These are phyloP conservation scores for Acrobasis consociella DNA, from an alignment of 2,888 invertebrate species.

Conservation along the genomic window DNA sequence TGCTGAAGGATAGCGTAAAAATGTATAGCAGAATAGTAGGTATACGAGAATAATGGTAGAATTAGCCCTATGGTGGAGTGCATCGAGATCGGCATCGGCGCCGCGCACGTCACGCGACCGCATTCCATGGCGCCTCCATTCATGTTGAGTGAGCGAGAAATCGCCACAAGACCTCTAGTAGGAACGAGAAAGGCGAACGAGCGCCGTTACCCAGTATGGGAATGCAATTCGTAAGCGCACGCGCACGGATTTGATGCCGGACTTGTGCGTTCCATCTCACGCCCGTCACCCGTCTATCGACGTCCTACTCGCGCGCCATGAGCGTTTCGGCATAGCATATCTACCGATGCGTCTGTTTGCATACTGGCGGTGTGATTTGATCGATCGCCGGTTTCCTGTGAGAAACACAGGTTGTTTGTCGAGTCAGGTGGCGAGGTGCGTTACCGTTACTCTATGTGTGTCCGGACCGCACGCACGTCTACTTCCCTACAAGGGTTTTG, in stretches of 20 bases:
- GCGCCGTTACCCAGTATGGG: slow-evolving; percentile 77
- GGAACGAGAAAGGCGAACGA: slow-evolving; percentile 66
- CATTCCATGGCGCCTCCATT: slow-evolving; percentile 83
- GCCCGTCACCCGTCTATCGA: slow-evolving; percentile 48
- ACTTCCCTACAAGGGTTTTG: slow-evolving; percentile 38
- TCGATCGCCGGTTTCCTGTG: slow-evolving; percentile 74
- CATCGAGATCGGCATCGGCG: slow-evolving; percentile 82
- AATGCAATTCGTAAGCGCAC: slow-evolving; percentile 78
- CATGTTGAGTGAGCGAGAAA: slow-evolving; percentile 73
- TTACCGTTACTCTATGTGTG: slow-evolving; percentile 63
- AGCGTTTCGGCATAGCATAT: slow-evolving; percentile 55
- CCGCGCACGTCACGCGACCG: slow-evolving; percentile 84
- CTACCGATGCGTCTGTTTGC: slow-evolving; percentile 67
- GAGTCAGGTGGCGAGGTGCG: slow-evolving; percentile 64
- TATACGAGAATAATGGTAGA: slow-evolving; percentile 47
- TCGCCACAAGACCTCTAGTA: slow-evolving; percentile 56
- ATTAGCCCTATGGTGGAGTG: slow-evolving; percentile 72
- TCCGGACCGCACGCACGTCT: slow-evolving; percentile 53
- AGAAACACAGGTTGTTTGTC: slow-evolving; percentile 74
- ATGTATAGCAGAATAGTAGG: slow-evolving; percentile 19
- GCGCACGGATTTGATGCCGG: slow-evolving; percentile 70
- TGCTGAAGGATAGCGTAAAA: background rate
- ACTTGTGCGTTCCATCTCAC: slow-evolving; percentile 63
- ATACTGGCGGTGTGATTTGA: slow-evolving; percentile 72
- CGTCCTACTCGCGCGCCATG: slow-evolving; percentile 54